Percentiles rank a stretch among this genome's conserved stretches.
These are phyloP conservation scores for Nemotelus pantherinus DNA, from an alignment of 2,888 invertebrate genomes.

Conservation along the genomic window DNA sequence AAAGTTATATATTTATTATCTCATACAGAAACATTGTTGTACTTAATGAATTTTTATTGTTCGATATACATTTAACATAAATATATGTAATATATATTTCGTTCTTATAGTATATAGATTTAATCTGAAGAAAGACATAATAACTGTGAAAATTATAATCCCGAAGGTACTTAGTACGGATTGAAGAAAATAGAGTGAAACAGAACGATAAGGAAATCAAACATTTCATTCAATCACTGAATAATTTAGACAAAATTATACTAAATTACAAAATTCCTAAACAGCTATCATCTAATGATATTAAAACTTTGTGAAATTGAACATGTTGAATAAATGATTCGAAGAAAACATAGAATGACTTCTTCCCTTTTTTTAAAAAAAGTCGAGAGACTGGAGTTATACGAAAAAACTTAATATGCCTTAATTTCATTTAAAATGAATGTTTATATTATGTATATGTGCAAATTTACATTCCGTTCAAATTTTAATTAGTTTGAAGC, in stretches of 20 bases:
- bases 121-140: conserved; percentile 4
- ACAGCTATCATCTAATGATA: no score
- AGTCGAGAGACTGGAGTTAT: no score
- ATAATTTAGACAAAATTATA: background rate
- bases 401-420: no score
- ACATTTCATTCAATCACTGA: conserved; percentile 15
- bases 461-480: no score
- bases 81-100: background rate
- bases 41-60: conserved; percentile 13
- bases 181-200: background rate
- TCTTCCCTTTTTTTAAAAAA: no score
- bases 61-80: background rate
- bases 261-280: no score
- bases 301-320: no score
- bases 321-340: no score
- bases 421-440: no score
- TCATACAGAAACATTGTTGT: conserved; percentile 8
- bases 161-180: background rate
- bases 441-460: no score
- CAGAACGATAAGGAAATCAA: background rate
- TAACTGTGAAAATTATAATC: background rate
- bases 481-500: no score
- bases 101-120: conserved; percentile 15
- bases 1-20: background rate
- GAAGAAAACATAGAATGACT: no score